A percentile compares a stretch with the other conserved stretches of the same genome.
phyloP scores from a whole-genome alignment of 2,113 vertebrate genomes.

The Ammodramus savannarum region DNA sequence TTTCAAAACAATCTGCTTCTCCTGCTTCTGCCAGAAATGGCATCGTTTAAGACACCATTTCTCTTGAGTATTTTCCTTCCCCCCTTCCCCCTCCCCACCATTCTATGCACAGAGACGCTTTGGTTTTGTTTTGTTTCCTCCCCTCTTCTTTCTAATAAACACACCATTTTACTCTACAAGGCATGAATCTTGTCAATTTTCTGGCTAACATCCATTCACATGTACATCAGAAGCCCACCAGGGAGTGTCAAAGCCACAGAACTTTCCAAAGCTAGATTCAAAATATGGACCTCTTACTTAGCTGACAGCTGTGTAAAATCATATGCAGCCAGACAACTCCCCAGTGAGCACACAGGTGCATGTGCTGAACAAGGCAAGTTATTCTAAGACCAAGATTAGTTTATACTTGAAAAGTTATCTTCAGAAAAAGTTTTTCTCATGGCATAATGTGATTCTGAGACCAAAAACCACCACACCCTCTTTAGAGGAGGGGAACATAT shows the following conservation, averaged over 20 bases:
- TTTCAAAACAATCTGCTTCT: constrained; percentile 4
- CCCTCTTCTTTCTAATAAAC: neutral
- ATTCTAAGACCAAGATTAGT: constrained; percentile 52
- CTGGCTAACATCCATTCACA: constrained; percentile 49
- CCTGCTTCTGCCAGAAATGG: neutral
- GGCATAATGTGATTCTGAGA: constrained; percentile 34
- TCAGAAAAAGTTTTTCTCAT: constrained; percentile 47
- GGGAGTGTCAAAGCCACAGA: constrained; percentile 72
- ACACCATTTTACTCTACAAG: neutral
- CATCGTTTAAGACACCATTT: neutral
- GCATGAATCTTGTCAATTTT: constrained; percentile 63
- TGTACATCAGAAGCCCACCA: constrained; percentile 66
- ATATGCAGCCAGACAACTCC: constrained; percentile 68
- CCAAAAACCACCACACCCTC: constrained; percentile 33
- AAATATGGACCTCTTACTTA: constrained; percentile 72
- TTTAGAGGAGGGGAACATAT: constrained; percentile 6
- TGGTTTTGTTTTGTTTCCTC: neutral
- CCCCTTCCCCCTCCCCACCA: no score
- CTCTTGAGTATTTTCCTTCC: neutral
- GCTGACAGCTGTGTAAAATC: constrained; percentile 77
- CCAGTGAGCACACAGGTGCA: constrained; percentile 67
- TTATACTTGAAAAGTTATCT: constrained; percentile 12
- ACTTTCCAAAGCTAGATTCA: constrained; percentile 63
- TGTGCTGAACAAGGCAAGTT: constrained; percentile 47
- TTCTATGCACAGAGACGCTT: neutral